A percentile compares a stretch with the other conserved stretches of the same genome.
Conservation (phyloP, 2,113 vertebrate species). For the Etheostoma cragini region DNA sequence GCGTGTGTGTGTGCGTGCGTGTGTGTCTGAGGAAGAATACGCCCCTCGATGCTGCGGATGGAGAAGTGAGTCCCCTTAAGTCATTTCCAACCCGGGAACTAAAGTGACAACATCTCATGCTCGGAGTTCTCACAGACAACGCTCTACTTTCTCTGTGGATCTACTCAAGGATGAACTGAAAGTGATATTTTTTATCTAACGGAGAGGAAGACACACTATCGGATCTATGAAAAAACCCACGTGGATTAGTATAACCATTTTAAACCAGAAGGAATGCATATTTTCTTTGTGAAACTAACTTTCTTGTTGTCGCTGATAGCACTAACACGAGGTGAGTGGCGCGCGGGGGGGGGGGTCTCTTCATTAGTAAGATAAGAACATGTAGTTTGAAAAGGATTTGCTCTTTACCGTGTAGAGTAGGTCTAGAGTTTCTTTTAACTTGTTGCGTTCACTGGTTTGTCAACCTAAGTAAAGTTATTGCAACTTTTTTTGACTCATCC, state of each 20-base stretch:
- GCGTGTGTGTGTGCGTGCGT: slow-evolving; percentile 15
- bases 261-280: slow-evolving; percentile 85
- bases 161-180: slow-evolving; percentile 52
- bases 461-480: neutral
- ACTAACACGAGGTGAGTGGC: slow-evolving; percentile 79
- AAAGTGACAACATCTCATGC: slow-evolving; percentile 71
- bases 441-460: slow-evolving; percentile 19
- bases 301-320: slow-evolving; percentile 79
- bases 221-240: slow-evolving; percentile 84
- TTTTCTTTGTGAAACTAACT: slow-evolving; percentile 81
- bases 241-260: slow-evolving; percentile 76
- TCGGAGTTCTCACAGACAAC: slow-evolving; percentile 34
- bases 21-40: slow-evolving; percentile 39
- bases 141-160: slow-evolving; percentile 57
- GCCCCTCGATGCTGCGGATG: slow-evolving; percentile 72
- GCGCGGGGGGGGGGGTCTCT: neutral
- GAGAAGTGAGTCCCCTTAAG: slow-evolving; percentile 62
- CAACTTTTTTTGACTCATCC: neutral
- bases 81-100: slow-evolving; percentile 72
- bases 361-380: neutral
- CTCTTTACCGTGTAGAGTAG: no score
- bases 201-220: slow-evolving; percentile 57
- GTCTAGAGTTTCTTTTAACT: neutral
- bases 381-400: neutral
- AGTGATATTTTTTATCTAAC: slow-evolving; percentile 43